Percentiles rank a stretch among this genome's conserved stretches.
Evolutionary conservation across 2,888 invertebrate species (phyloP).

Genomic region (Pachliopta kotzebuea): DNA sequence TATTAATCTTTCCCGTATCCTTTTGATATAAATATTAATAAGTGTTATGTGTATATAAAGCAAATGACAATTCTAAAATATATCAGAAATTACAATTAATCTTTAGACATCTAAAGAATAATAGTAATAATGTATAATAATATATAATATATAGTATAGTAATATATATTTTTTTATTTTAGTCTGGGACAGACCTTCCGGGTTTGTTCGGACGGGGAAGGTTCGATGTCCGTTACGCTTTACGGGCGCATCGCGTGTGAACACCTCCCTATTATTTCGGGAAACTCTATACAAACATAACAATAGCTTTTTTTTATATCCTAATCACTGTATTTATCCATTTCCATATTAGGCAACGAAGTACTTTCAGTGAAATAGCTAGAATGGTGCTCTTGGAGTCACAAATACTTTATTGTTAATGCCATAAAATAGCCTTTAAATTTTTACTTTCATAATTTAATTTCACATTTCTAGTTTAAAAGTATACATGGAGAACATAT

Average conservation of each 20-base stretch:
- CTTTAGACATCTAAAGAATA: neutral
- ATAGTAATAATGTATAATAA: too few species aligned
- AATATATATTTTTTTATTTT: too few species aligned
- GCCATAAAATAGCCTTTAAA: neutral
- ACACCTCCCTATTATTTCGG: slow-evolving; percentile 37
- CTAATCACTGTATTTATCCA: neutral
- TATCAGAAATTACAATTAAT: slow-evolving; percentile 14
- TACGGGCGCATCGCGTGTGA: slow-evolving; percentile 42
- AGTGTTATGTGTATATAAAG: too few species aligned
- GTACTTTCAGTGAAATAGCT: neutral
- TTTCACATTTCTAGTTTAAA: too few species aligned
- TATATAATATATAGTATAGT: too few species aligned
- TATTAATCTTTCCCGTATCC: too few species aligned
- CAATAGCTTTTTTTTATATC: slow-evolving; percentile 21
- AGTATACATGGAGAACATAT: too few species aligned
- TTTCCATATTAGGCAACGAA: neutral
- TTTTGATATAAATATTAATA: too few species aligned
- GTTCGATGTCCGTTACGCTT: slow-evolving; percentile 50
- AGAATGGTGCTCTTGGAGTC: neutral
- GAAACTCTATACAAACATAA: slow-evolving; percentile 24
- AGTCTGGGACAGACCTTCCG: slow-evolving; percentile 22
- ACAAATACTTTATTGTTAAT: neutral
- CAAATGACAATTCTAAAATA: neutral
- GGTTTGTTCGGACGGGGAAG: slow-evolving; percentile 24
- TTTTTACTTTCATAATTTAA: neutral